Evolutionary conservation across 2,113 vertebrate genomes (phyloP).

Genomic region (Meleagris gallopavo): DNA sequence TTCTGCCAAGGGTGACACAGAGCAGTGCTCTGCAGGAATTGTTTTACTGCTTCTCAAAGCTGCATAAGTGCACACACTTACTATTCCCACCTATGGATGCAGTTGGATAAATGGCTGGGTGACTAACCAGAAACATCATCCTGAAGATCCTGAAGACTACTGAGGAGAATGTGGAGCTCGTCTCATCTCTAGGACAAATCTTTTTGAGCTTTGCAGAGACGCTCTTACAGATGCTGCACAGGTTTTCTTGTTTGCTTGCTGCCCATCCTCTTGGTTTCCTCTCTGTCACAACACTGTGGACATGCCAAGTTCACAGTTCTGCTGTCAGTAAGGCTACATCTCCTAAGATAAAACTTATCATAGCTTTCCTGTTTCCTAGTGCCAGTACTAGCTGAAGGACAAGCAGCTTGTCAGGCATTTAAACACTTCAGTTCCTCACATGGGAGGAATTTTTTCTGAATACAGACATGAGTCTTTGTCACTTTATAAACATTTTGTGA

Average conservation of each 20-base stretch:
- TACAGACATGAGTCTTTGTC: neutral
- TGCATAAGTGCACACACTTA: neutral
- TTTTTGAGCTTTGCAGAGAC: neutral
- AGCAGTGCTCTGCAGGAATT: neutral
- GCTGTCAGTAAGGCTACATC: neutral
- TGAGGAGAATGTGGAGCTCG: neutral
- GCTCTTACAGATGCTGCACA: neutral
- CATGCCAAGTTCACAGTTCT: neutral
- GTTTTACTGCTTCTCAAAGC: neutral
- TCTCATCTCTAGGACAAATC: neutral
- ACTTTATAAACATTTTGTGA: neutral
- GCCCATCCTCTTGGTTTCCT: neutral
- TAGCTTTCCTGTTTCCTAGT: neutral
- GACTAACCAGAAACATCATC: rapidly evolving
- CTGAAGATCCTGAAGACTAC: neutral
- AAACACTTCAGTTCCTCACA: neutral
- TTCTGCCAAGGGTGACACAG: neutral
- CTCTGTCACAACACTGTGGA: neutral
- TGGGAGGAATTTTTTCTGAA: neutral
- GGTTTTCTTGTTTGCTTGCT: neutral
- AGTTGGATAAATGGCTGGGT: neutral
- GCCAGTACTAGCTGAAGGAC: neutral
- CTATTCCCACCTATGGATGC: neutral
- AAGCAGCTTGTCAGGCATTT: neutral
- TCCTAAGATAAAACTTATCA: neutral